Base-by-base conservation (phyloP, 2,888 invertebrate genomes). In the Abrostola tripartita region DNA sequence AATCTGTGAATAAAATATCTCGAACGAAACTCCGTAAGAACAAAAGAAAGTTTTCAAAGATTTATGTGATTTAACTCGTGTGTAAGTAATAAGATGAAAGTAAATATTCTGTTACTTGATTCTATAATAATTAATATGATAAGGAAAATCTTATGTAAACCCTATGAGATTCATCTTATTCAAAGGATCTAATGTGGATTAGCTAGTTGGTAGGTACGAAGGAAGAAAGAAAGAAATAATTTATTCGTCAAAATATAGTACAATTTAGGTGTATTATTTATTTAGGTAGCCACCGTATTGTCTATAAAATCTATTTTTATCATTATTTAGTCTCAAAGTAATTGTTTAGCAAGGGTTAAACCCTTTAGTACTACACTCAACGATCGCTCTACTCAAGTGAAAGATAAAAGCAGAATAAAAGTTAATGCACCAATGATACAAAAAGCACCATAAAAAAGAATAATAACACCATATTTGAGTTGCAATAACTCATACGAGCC, bases 121-220 rank as follows among this genome's bases (percentile, higher is more conserved):
- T 49, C 52, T 40, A 58, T 61, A 63, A 61, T 61, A 63, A 61
- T 61, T 63, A 65, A 52, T 62, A 47, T 56, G 12, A 74, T 58
- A 53, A 66, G 62, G 52, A 69, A 66, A 69, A 55, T 37, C 59
- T 61, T 35, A 44, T 50, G 55, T 14, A n/a, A 59, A 58, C 64
- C 11, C 7, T 58, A 56, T 53, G 42, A 61, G 56, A 11, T 44
- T 41, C n/a, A 44, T 64, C 57, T 51, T 37, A 42, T 35, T n/a
- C 7, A 51, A 38, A 12, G 38, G 10, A 40, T 47, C 7, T 8
- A 24, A 10, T 54, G 24, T 24, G 24, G 24, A 24, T 24, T 24
- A 24, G 24, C 24, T 24, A 4, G 24, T 24, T 2, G 24, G 24
- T 24, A 24, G 24, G 24, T 24, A 24, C n/a, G n/a, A n/a, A n/a